Base-by-base conservation (phyloP, 2,888 invertebrate genomes). In the Rhamnusium bicolor region DNA sequence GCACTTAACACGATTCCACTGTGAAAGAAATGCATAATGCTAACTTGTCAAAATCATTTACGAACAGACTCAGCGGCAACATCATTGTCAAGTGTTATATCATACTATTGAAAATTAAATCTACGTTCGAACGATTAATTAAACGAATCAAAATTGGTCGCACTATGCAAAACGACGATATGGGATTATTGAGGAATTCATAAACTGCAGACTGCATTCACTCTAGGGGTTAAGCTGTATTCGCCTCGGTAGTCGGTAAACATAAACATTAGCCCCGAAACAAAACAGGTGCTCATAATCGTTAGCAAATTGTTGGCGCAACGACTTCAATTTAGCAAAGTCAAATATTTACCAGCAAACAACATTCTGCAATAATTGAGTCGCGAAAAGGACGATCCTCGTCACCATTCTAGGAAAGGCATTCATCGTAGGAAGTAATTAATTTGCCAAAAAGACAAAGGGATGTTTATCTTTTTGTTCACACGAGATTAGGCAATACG, bases 221-320 rank as follows among this genome's bases (percentile, higher is more conserved):
- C 51, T 18, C 18, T 5, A 16, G 19, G 18, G 51, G 18, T 51
- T 16, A 19, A 51, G 10, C 16, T 18, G 19, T 51, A 10, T 3
- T 10, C 18, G 6, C 19, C 19, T 49, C n/a, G 24, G 6, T 6
- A 24, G 24, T 24, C 24, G 24, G 24, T 24, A 24, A 24, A 24
- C 24, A 24, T 4, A 24, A 24, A 24, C 24, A 2, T 24, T 2
- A 24, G 6, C 24, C 3, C 19, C 32, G 1, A 6, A 32, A 29
- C 58, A 32, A 58, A 58, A 16, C 58, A 58, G 58, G 58, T 58
- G 32, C 58, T 32, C 32, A 32, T 58, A 58, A 58, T 58, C 16
- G 32, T 32, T 58, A 18, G 29, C 10, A 10, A 16, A 58, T 21
- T 54, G 24, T 54, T 54, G 12, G 54, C 24, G 54, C n/a, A 54